Evolutionary conservation across 2,888 invertebrate species (phyloP), one percentile per base, ranked within the genome.

Genomic region (Archaeoteleia sp.): DNA sequence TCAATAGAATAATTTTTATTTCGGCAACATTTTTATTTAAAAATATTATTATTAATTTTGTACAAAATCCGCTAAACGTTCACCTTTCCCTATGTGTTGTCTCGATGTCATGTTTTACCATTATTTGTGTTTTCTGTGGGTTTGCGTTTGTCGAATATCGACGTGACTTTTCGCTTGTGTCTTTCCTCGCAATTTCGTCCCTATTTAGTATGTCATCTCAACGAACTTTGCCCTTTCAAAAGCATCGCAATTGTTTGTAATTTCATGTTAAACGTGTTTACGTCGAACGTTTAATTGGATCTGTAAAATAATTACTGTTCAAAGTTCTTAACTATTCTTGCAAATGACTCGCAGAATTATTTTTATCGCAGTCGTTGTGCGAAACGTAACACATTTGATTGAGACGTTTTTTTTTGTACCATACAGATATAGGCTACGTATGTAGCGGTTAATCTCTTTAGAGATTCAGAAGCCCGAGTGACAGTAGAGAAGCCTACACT

Each of bases 121-220:
- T 27, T 46, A 35, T 58, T 62, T n/a, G n/a, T 62, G 67, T 62
- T 62, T 67, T 62, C 2, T 23, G 20, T 62, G 49, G 57, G 54
- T 58, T 68, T 43, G 53, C 67, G 51, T 68, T 62, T 68, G 49
- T 57, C 62, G 20, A 51, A 43, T 13, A 49, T 6, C 10, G 10
- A 40, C n/a, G n/a, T n/a, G n/a, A n/a, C n/a, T n/a, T n/a, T 14
- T 5, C 7, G 1, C 6, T 14, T 37, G 14, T 37, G 4, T 15
- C 4, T 32, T 9, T 32, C n/a, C n/a, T 32, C 6, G 32, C 3
- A 10, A 10, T 4, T n/a, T 32, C 32, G n/a, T n/a, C n/a, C n/a
- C n/a, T n/a, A n/a, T n/a, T n/a, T n/a, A n/a, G n/a, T n/a, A n/a
- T n/a, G n/a, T n/a, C n/a, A n/a, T n/a, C n/a, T n/a, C n/a, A n/a